Evolutionary conservation across 1,140 invertebrate genomes (phyloP), one percentile per base, ranked within the genome.

Genomic region (Goniozus legneri): DNA sequence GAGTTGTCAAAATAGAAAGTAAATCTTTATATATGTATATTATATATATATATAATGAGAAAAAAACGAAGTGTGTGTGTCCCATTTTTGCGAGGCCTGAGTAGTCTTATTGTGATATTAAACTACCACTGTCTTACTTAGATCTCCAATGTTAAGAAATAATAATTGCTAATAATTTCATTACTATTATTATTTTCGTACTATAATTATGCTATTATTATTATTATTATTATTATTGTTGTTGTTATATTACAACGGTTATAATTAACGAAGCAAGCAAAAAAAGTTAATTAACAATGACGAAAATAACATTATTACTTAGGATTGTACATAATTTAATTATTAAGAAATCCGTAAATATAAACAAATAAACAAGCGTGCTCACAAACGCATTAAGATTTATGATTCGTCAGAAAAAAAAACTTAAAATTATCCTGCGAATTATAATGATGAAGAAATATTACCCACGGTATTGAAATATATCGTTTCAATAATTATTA

Each of bases 41-140:
- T n/a, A n/a, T n/a, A n/a, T n/a, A n/a, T n/a, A n/a, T n/a, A n/a
- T n/a, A 44, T 8, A 50, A 31, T 12, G 22, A 44, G 27, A 50
- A 51, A 56, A 42, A 54, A 43, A 55, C 32, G 47, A 58, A 62
- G 51, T n/a, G n/a, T n/a, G 18, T 39, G 51, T 64, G 59, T 62
- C 64, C 60, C 53, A 65, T 58, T 72, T 73, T 71, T 60, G 64
- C 64, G 69, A 74, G 73, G 72, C 72, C 72, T 75, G 72, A 75
- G 70, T 76, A 75, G 73, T 76, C 72, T 71, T 75, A 74, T 76
- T 76, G 73, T 76, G 72, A 76, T 76, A 76, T 76, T 75, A 76
- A 71, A 73, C 73, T 76, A 76, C 69, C 72, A 74, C 73, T 76
- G 72, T 75, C 71, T 76, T 75, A 72, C 60, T 72, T 75, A 74